A percentile compares a stretch with the other conserved stretches of the same genome.
Evolutionary conservation across 2,797 vertebrate species (phyloP).

Genomic region (Prunella strophiata): DNA sequence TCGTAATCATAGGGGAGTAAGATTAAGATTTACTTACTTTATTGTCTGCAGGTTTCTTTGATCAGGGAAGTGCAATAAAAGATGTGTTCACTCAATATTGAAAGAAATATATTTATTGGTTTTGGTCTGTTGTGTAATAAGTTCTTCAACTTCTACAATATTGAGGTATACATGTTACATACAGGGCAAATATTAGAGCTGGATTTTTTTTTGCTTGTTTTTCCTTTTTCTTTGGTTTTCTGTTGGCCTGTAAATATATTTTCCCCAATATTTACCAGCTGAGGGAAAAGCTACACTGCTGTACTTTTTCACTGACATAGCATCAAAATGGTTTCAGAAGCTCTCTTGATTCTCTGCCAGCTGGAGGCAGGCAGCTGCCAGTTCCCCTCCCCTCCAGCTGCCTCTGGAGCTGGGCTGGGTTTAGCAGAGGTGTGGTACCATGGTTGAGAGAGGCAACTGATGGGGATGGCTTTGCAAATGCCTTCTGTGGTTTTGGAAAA

Average conservation of each 20-base stretch:
- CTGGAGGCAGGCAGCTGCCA: neutral
- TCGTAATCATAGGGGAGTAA: neutral
- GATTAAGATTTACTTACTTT: neutral
- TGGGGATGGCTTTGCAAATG: neutral
- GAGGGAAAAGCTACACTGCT: neutral
- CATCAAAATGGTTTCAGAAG: neutral
- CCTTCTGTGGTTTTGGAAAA: neutral
- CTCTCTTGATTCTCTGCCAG: neutral
- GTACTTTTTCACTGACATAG: neutral
- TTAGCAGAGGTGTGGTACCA: neutral
- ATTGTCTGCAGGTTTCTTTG: neutral
- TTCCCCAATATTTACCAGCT: neutral
- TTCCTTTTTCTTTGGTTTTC: neutral
- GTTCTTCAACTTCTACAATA: neutral
- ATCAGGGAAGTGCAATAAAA: neutral
- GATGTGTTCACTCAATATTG: neutral
- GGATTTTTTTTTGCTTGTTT: neutral
- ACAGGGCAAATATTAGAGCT: neutral
- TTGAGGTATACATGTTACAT: neutral
- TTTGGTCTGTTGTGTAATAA: neutral
- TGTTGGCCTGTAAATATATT: neutral
- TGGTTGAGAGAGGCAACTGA: neutral
- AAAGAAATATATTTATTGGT: neutral
- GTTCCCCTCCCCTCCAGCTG: slow-evolving; percentile 38
- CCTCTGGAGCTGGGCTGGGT: neutral